Percentiles rank a stretch among this genome's conserved stretches.
These are phyloP conservation scores for Muscicapa comitata DNA, from an alignment of 2,797 vertebrate genomes.

Conservation along the genomic window DNA sequence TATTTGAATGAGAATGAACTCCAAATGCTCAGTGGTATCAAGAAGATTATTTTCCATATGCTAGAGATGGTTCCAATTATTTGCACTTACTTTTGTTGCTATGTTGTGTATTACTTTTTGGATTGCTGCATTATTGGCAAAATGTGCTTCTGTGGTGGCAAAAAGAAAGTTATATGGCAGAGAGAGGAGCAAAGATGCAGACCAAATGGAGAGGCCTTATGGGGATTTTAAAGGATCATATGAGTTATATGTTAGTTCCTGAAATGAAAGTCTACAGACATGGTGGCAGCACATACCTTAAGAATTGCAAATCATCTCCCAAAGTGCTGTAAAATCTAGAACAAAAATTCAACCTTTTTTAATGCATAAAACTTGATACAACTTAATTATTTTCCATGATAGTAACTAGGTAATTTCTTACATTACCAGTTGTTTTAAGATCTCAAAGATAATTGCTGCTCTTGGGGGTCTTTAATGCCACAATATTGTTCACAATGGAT, in stretches of 20 bases:
- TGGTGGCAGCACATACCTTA: not conserved
- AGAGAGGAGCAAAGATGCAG: not conserved
- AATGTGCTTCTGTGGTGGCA: not conserved
- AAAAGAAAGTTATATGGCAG: not conserved
- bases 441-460: not conserved
- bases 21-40: slow-evolving; percentile 25
- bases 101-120: slow-evolving; percentile 12
- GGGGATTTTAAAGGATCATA: not conserved
- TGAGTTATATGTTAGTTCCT: not conserved
- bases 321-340: not conserved
- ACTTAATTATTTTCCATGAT: not conserved
- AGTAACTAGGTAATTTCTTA: not conserved
- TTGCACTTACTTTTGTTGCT: slow-evolving; percentile 48
- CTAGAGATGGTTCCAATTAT: slow-evolving; percentile 59
- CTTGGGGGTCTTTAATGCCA: not conserved
- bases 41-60: slow-evolving; percentile 49
- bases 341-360: not conserved
- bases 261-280: not conserved
- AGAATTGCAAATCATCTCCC: not conserved
- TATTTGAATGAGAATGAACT: slow-evolving; percentile 53
- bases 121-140: slow-evolving; percentile 33
- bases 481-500: not conserved
- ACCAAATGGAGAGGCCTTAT: not conserved
- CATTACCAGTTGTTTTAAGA: not conserved
- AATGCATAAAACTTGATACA: not conserved